Base-by-base conservation (phyloP, 2,113 vertebrate species). In the Tyrannus savana region DNA sequence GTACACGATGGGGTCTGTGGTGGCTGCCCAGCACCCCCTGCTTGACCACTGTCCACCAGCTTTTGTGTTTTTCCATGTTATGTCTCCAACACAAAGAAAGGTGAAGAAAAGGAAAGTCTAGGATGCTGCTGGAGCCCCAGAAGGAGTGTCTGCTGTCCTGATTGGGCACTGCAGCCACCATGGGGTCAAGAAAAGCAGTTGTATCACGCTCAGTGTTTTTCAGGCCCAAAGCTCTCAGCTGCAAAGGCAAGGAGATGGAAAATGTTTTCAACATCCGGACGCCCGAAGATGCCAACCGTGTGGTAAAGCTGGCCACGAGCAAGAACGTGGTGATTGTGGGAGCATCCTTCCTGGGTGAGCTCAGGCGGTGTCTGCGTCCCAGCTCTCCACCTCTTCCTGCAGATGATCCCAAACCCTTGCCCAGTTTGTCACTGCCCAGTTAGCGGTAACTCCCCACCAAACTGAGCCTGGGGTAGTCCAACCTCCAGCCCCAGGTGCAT, bases 271-370 rank as follows among this genome's bases (percentile, higher is more conserved):
- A 99, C 84, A 98, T 99, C 93, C 96, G 98, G 84, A 99, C 98
- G 0, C 99, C 99, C 0, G 99, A 99, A 90, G 99, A 99, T 44
- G 99, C 99, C 37, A 99, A 99, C 96, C 98, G 98, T 14, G 98
- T 99, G 25, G 99, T 98, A 50, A 98, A 98, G 83, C 97, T 99
- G 89, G 99, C 99, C 93, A 98, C 98, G 7, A 99, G 99, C 98
- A 99, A 98, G 95, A 99, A 99, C 0, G 99, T 98, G 1, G 99
- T 99, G 31, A 98, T 99, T 1, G 99, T 99, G 73, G 99, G 99
- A 76, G 99, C 99, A 1, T 99, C 99, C 23, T 99, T 99, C 96
- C 97, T 99, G 47, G 99, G 99, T 99, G 92, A 98, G 98, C 37
- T 44, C 71, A 27, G 25, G 14, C 0, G 0, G 0, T 62, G 50